Base-by-base conservation (phyloP, 2,113 vertebrate genomes). In the Oryzias curvinotus region DNA sequence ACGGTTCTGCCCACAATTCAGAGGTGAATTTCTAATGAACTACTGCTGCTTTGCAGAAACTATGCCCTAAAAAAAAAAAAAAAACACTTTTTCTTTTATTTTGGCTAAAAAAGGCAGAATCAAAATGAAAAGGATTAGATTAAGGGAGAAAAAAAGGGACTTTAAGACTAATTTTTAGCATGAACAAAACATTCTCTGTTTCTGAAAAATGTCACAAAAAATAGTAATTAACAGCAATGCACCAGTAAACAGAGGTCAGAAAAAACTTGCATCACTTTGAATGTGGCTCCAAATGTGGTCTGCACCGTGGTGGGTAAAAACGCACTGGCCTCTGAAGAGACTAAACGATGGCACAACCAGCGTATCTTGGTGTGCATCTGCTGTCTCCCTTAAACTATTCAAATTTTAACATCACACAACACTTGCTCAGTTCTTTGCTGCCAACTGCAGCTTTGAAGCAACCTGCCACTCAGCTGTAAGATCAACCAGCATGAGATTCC, bases 381-480 rank as follows among this genome's bases (percentile, higher is more conserved):
- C 54, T 80, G 75, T 80, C 72, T 71, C 72, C 60, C 69, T 78
- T 77, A 68, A 85, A 87, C 78, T 82, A 87, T 87, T 88, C 72
- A 86, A 52, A 84, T 80, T 78, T 75, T 42, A 75, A 67, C 69
- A 66, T 80, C 58, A 61, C 79, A 75, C 54, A 60, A 42, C 16
- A 66, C 66, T 85, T 62, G 66, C 73, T 75, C 78, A 78, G 45
- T 73, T 81, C 62, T 63, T 55, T 3, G 58, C 67, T 70, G 67
- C 80, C 87, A 73, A 78, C 73, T 43, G 60, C 57, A 51, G 69
- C 81, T 82, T 78, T 73, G 74, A 82, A 85, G 73, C 80, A 73
- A 78, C 72, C 82, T 85, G 85, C 84, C 85, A 84, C 71, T 86
- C 81, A 85, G 77, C 65, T 57, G 59, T 83, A 76, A 78, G 70